These are phyloP conservation scores for Myrmecobius fasciatus DNA, from an alignment of 2,113 vertebrate species.

Conservation along the genomic window DNA sequence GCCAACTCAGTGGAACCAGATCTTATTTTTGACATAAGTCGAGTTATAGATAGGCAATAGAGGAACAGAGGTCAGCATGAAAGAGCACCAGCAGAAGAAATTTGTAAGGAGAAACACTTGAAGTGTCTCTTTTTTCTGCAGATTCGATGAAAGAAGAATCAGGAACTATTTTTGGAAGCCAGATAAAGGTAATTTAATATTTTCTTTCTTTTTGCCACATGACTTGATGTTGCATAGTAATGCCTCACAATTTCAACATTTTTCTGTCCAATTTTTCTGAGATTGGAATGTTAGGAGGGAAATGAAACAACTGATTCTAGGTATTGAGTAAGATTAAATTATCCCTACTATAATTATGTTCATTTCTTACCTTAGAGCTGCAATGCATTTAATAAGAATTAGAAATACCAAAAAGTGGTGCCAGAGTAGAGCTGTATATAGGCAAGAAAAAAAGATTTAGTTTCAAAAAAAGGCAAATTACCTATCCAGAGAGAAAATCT, in stretches of 20 bases:
- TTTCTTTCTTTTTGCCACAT: slow-evolving; percentile 75
- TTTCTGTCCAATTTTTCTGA: slow-evolving; percentile 34
- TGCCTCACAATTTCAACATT: slow-evolving; percentile 62
- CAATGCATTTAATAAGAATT: slow-evolving; percentile 5
- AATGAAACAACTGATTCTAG: slow-evolving; percentile 48
- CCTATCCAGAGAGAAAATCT: slow-evolving; percentile 41
- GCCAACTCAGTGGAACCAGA: slow-evolving; percentile 77
- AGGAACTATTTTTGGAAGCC: slow-evolving; percentile 92
- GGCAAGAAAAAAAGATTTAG: slow-evolving; percentile 18
- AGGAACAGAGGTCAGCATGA: slow-evolving; percentile 77
- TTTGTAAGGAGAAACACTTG: slow-evolving; percentile 71
- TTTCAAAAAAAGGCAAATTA: slow-evolving; percentile 10
- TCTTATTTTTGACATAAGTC: slow-evolving; percentile 78
- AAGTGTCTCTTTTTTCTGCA: slow-evolving; percentile 78
- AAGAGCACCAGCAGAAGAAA: slow-evolving; percentile 74
- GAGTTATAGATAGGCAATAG: slow-evolving; percentile 82
- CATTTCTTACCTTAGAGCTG: slow-evolving; percentile 49
- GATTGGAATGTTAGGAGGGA: slow-evolving; percentile 51
- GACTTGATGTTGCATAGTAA: slow-evolving; percentile 63
- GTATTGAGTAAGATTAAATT: slow-evolving; percentile 6
- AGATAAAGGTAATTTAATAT: slow-evolving; percentile 91
- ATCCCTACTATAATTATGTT: not conserved
- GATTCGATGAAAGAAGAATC: slow-evolving; percentile 95
- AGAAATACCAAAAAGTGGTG: slow-evolving; percentile 2
- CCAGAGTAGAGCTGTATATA: slow-evolving; percentile 43